Conservation (phyloP, 2,113 vertebrate genomes). For the Clarias magur region DNA sequence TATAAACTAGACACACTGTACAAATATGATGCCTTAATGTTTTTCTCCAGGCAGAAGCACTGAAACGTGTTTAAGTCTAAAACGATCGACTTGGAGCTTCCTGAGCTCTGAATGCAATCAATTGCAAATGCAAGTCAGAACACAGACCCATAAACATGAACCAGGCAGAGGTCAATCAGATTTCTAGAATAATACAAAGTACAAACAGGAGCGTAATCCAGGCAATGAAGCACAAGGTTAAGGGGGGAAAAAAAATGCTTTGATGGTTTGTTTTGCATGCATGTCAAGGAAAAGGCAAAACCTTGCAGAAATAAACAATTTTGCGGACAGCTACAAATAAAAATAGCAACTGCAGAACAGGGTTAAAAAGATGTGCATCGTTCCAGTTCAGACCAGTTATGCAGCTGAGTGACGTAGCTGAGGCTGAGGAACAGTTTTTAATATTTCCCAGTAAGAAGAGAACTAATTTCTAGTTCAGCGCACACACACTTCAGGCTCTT, state of each 20-base stretch:
- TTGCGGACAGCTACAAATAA: neutral
- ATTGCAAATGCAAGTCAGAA: neutral
- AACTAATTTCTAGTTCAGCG: too few relatives aligned
- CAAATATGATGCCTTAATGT: neutral
- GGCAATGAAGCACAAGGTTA: neutral
- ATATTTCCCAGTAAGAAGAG: too few relatives aligned
- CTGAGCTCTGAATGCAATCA: neutral
- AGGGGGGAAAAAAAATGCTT: neutral
- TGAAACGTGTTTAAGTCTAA: neutral
- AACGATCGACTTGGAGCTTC: neutral
- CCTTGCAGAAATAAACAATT: neutral
- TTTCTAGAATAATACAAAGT: neutral
- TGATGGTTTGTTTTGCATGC: neutral
- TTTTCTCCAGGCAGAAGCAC: neutral
- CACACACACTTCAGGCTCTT: too few relatives aligned
- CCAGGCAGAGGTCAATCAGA: neutral
- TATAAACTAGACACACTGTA: neutral
- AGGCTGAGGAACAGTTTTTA: too few relatives aligned
- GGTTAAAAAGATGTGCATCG: too few relatives aligned
- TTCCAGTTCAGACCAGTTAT: too few relatives aligned
- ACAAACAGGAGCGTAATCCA: neutral
- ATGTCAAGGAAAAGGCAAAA: neutral
- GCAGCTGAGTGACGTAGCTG: too few relatives aligned
- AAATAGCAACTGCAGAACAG: neutral
- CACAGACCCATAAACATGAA: neutral